Evolutionary conservation across 2,113 vertebrate species (phyloP), one percentile per base, ranked within the genome.

Genomic region (Sturnira hondurensis): DNA sequence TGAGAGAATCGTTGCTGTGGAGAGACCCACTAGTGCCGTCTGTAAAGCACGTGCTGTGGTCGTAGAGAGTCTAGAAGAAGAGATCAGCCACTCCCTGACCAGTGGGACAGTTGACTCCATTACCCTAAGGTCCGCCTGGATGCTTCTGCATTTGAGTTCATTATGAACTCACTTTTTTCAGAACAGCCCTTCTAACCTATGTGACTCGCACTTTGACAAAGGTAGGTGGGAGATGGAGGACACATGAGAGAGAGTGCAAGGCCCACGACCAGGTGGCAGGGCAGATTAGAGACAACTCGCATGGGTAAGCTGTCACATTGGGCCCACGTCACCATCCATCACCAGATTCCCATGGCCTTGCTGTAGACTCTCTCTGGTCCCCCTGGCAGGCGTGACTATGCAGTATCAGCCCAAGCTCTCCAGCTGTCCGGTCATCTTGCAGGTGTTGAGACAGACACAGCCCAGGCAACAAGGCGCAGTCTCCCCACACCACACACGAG

Each of bases 31-130:
- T 97, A 99, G 98, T 68, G 99, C 99, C 98, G 99, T 99, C 98
- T 99, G 99, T 97, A 99, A 99, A 98, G 99, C 99, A 43, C 99
- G 99, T 98, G 99, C 99, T 83, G 99, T 99, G 99, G 99, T 99
- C 97, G 99, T 99, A 96, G 99, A 99, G 97, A 99, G 99, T 98
- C 98, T 99, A 97, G 99, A 99, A 98, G 99, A 99, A 99, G 99
- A 99, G 95, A 99, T 99, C 97, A 99, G 99, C 98, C 99, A 98
- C 98, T 99, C 99, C 77, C 99, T 99, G 99, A 99, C 99, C 93
- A 99, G 99, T 98, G 99, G 99, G 95, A 99, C 99, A 22, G 99
- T 97, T 98, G 99, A 97, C 99, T 98, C 89, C 99, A 99, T 99
- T 93, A 99, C 98, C 73, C 99, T 99, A 65, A 98, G 95, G 95